phyloP scores from a whole-genome alignment of 1,140 invertebrate species.

The Cecropterus lyciades region DNA sequence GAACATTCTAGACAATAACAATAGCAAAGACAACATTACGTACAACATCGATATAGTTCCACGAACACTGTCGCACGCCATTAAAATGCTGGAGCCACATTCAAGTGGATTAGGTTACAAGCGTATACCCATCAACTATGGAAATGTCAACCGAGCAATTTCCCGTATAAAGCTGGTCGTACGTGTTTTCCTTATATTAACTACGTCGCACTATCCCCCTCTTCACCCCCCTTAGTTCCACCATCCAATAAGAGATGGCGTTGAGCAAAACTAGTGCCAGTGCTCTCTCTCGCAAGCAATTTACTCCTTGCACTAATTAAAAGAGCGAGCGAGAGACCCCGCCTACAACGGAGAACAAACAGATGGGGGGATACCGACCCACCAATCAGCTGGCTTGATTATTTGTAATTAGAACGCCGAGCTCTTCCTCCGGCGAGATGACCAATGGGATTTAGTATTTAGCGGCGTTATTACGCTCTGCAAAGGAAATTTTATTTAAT shows the following conservation, averaged over 20 bases:
- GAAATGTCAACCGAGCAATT: constrained; percentile 75
- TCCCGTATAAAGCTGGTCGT: constrained; percentile 72
- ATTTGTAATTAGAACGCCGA: constrained; percentile 81
- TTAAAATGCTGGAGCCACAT: constrained; percentile 31
- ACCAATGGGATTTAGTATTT: constrained; percentile 80
- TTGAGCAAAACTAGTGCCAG: constrained; percentile 67
- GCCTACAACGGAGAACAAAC: constrained; percentile 79
- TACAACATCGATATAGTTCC: constrained; percentile 17
- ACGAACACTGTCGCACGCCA: constrained; percentile 27
- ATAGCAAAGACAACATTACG: constrained; percentile 12
- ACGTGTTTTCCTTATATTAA: constrained; percentile 82
- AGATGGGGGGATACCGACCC: constrained; percentile 66
- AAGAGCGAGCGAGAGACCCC: constrained; percentile 80
- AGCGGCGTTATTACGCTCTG: constrained; percentile 50
- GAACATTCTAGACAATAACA: constrained; percentile 14
- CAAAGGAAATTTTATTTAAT: constrained; percentile 47
- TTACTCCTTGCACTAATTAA: constrained; percentile 84
- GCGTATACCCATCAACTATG: constrained; percentile 66
- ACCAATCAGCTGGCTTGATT: constrained; percentile 79
- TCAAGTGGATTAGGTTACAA: constrained; percentile 64
- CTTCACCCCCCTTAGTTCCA: constrained; percentile 60
- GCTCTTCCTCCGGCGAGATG: constrained; percentile 74
- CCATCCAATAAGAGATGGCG: constrained; percentile 82
- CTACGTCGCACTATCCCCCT: constrained; percentile 71
- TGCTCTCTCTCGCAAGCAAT: constrained; percentile 79